phyloP scores from a whole-genome alignment of 2,888 invertebrate genomes.

The Salticus scenicus region DNA sequence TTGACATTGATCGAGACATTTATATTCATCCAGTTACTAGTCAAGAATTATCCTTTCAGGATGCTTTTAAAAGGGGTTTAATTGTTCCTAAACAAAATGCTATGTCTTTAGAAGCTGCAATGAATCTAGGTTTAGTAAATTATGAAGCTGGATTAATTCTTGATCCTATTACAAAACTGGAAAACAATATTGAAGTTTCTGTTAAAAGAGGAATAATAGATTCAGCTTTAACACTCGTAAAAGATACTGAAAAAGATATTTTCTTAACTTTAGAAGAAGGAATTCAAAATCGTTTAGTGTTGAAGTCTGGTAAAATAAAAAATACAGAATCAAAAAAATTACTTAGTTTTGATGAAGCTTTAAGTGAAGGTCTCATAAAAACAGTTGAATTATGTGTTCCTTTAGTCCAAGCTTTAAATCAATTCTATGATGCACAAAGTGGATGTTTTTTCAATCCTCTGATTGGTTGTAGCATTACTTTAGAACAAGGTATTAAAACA shows the following conservation, averaged over 20 bases:
- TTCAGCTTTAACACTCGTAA: conserved; percentile 82
- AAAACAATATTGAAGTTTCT: conserved; percentile 84
- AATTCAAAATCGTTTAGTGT: conserved; percentile 75
- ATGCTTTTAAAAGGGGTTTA: conserved; percentile 80
- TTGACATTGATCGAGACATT: conserved; percentile 84
- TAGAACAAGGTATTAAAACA: conserved; percentile 85
- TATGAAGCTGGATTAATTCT: conserved; percentile 79
- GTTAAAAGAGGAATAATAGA: conserved; percentile 87
- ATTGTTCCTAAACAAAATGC: conserved; percentile 83
- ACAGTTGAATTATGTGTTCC: conserved; percentile 74
- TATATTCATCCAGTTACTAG: conserved; percentile 87
- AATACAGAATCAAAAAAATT: conserved; percentile 81
- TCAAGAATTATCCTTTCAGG: conserved; percentile 77
- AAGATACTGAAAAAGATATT: conserved; percentile 76
- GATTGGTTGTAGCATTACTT: conserved; percentile 85
- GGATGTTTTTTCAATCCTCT: conserved; percentile 90
- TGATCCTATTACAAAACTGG: conserved; percentile 84
- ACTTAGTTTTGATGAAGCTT: conserved; percentile 76
- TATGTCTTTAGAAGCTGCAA: conserved; percentile 81
- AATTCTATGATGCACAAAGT: conserved; percentile 84
- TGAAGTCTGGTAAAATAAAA: conserved; percentile 83
- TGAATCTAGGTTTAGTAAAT: conserved; percentile 75
- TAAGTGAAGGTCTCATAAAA: conserved; percentile 76
- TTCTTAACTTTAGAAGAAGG: conserved; percentile 81
- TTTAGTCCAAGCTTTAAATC: conserved; percentile 79